Evolutionary conservation across 2,888 invertebrate genomes (phyloP), one percentile per base, ranked within the genome.

Genomic region (Lochmaea crataegi): DNA sequence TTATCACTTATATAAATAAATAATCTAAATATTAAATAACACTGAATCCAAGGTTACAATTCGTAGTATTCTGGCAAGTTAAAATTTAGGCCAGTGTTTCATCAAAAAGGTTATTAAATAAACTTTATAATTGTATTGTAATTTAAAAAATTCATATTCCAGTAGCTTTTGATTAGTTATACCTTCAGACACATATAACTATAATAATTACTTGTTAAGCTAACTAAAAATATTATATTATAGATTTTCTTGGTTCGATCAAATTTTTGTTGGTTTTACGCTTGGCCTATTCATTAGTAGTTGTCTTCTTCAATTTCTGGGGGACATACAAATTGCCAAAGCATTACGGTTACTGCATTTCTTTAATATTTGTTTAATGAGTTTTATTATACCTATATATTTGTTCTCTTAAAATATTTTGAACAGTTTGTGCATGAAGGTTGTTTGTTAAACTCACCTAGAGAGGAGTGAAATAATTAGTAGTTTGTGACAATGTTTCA

Each of bases 331-430:
- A 26, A 26, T 58, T 58, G 58, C 58, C 18, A 26, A 58, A 58
- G 3, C 32, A 58, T 58, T 26, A 32, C 32, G 58, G 32, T 58
- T 58, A 58, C 58, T 58, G 9, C 12, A 32, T 32, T 32, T 26
- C 14, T 58, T 58, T 32, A 26, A 58, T 58, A 12, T 32, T 12
- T 58, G 26, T 7, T 32, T 58, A 32, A 58, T 32, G 58, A 58
- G 58, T 32, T 58, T 58, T 32, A 26, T 32, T 58, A 16, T 9
- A 32, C n/a, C 26, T 58, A 58, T 57, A 57, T 58, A 53, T 53
- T 53, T 16, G 53, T 53, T 53, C 53, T 53, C 11, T 16, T 4
- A 10, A 53, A 16, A 18, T 53, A 48, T 53, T 53, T 53, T 53
- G 53, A 18, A 45, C 45, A 53, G 53, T 53, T 53, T 16, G 53